Evolutionary conservation across 2,888 invertebrate species (phyloP), one percentile per base, ranked within the genome.

Genomic region (Osedax frankpressi): DNA sequence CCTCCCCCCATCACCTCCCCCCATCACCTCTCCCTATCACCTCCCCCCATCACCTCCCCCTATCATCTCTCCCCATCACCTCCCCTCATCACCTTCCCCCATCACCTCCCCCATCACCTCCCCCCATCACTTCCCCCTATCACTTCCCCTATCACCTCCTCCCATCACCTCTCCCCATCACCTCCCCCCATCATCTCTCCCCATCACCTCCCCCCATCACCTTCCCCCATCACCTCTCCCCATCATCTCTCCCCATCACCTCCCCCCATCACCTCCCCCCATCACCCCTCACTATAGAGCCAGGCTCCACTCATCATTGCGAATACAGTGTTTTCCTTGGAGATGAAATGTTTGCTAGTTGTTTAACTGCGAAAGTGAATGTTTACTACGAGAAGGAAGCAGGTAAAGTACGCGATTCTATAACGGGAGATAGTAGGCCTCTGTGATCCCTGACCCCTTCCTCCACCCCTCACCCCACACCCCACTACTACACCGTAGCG

Each of bases 101-200:
- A 11, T 11, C 44, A 6, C 44, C 44, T 44, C 6, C 19, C 19
- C 19, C 11, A 44, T 11, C 44, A 11, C 6, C 44, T 11, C 19
- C 19, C 6, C 6, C 44, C 44, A 6, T 19, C 11, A 11, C 19
- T 11, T 26, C 70, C 27, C 70, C n/a, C 27, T 26, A 14, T 26
- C 44, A 28, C 30, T 27, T 27, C 25, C 74, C 60, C 59, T 59
- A 29, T 29, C 67, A 1, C 73, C 27, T 24, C 3, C 73, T 70
- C 25, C 1, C 26, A 69, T 3, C 11, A 24, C 28, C 26, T 1
- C 28, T 28, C 28, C 3, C 69, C 3, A 3, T 2, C 69, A 69
- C 69, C 27, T 28, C 27, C 69, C 27, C 69, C 25, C 68, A 0
- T 3, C 25, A n/a, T n/a, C n/a, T n/a, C n/a, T 25, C 24, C 67